phyloP scores from a whole-genome alignment of 2,797 vertebrate genomes.

The Danio jaintianensis region DNA sequence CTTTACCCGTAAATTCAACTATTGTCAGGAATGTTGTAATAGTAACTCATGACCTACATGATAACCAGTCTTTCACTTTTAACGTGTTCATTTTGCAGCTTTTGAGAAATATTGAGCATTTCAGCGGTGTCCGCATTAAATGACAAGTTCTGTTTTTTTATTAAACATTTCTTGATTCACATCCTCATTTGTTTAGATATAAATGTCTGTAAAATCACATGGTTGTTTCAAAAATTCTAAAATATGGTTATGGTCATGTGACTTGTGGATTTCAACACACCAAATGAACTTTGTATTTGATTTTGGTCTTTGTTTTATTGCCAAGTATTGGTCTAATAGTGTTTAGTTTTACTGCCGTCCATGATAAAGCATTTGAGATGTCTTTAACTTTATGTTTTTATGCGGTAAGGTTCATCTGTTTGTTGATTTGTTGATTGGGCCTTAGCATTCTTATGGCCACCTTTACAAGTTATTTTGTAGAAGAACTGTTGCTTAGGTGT shows the following conservation, averaged over 20 bases:
- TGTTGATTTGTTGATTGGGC: too few relatives aligned
- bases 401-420: too few relatives aligned
- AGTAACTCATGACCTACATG: not conserved
- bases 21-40: not conserved
- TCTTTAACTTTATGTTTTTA: too few relatives aligned
- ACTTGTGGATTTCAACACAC: not conserved
- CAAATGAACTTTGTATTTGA: not conserved
- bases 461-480: too few relatives aligned
- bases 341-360: not conserved
- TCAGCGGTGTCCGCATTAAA: not conserved
- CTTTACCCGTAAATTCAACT: too few relatives aligned
- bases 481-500: too few relatives aligned
- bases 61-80: not conserved
- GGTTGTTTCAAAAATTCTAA: not conserved
- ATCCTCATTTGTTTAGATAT: not conserved
- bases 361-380: not conserved
- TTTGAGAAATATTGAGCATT: not conserved
- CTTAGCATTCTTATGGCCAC: too few relatives aligned
- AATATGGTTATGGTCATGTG: not conserved
- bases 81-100: not conserved
- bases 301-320: not conserved
- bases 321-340: not conserved
- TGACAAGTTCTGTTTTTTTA: conserved; percentile 18
- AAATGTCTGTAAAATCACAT: not conserved
- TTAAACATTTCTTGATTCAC: not conserved